Percentiles rank a stretch among this genome's conserved stretches.
These are phyloP conservation scores for Chironomus striatipennis DNA, from an alignment of 1,140 invertebrate genomes.

Conservation along the genomic window DNA sequence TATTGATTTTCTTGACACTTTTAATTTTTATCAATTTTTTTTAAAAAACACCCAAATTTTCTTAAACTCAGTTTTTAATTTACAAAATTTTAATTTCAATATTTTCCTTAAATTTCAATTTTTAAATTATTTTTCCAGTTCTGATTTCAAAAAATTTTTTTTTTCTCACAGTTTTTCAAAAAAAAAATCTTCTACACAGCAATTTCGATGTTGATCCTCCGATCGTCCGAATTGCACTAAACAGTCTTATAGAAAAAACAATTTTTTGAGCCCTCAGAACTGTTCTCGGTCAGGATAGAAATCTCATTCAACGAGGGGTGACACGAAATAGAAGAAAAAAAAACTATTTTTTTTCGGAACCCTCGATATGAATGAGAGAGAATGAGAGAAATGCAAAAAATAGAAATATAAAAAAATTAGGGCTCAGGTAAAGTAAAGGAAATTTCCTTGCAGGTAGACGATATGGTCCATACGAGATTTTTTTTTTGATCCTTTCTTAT, in stretches of 20 bases:
- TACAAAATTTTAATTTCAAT: too few species aligned
- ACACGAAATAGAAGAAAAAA: neutral
- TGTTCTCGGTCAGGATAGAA: neutral
- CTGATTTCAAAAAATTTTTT: neutral
- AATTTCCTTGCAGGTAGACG: neutral
- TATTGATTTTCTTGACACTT: neutral
- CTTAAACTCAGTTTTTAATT: too few species aligned
- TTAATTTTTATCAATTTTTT: neutral
- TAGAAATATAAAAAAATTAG: neutral
- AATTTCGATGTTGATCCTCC: slow-evolving; percentile 5
- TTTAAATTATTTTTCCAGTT: neutral
- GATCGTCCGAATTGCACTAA: slow-evolving; percentile 20
- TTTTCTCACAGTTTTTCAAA: neutral
- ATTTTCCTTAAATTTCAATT: too few species aligned
- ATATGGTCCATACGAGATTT: neutral
- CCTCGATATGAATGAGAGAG: neutral
- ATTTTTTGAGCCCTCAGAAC: too few species aligned
- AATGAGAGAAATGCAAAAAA: slow-evolving; percentile 19
- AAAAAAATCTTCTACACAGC: neutral
- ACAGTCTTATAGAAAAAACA: neutral
- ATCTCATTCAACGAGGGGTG: slow-evolving; percentile 1
- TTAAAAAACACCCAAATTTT: too few species aligned
- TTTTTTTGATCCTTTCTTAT: neutral
- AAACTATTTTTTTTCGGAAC: neutral
- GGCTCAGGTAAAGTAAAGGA: neutral